phyloP scores from a whole-genome alignment of 1,140 invertebrate species.

The Campodea augens region DNA sequence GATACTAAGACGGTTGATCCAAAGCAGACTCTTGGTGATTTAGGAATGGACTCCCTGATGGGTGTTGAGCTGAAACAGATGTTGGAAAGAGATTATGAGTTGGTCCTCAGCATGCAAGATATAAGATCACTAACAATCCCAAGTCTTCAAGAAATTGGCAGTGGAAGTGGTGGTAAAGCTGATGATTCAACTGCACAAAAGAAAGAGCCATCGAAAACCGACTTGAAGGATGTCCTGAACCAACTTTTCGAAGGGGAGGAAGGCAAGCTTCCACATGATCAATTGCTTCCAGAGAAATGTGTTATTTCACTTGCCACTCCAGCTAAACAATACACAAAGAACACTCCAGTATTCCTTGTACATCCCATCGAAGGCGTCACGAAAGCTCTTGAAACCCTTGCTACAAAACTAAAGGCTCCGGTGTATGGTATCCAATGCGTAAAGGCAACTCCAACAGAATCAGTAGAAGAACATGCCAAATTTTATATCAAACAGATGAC shows the following conservation, averaged over 20 bases:
- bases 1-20: slow-evolving; percentile 53
- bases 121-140: slow-evolving; percentile 32
- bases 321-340: not conserved
- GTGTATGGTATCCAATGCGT: slow-evolving; percentile 37
- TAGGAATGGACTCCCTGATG: slow-evolving; percentile 79
- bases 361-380: slow-evolving; percentile 37
- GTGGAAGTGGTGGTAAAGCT: slow-evolving; percentile 11
- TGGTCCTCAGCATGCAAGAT: slow-evolving; percentile 36
- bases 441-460: slow-evolving; percentile 23
- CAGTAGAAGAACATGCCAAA: slow-evolving; percentile 28
- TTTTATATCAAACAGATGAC: slow-evolving; percentile 42
- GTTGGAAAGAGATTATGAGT: slow-evolving; percentile 40
- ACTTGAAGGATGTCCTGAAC: not conserved
- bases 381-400: slow-evolving; percentile 21
- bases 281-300: slow-evolving; percentile 2
- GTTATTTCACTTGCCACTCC: not conserved
- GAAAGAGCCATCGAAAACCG: too few species aligned
- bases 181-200: slow-evolving; percentile 5
- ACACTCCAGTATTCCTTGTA: slow-evolving; percentile 28
- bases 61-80: slow-evolving; percentile 59
- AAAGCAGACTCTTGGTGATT: slow-evolving; percentile 37
- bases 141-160: slow-evolving; percentile 28
- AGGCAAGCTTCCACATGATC: not conserved
- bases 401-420: slow-evolving; percentile 23
- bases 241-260: not conserved